phyloP scores from a whole-genome alignment of 2,888 invertebrate genomes.

The Perizoma flavofasciatum region DNA sequence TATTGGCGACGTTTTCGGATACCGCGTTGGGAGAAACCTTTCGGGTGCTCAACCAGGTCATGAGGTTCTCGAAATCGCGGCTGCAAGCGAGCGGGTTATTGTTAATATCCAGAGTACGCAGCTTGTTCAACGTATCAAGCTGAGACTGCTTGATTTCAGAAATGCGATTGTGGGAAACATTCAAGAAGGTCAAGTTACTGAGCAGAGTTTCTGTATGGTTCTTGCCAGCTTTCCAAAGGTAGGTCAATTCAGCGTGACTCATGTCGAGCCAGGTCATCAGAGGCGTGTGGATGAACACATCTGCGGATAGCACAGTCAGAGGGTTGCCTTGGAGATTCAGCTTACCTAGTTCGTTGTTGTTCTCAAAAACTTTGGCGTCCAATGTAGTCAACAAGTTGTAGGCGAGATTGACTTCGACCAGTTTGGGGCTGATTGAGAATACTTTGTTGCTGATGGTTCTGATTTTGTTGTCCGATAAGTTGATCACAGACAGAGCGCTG shows the following conservation, averaged over 20 bases:
- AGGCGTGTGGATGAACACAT: constrained; percentile 86
- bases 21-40: constrained; percentile 82
- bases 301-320: constrained; percentile 85
- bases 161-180: constrained; percentile 85
- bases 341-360: constrained; percentile 86
- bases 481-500: constrained; percentile 87
- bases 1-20: constrained; percentile 66
- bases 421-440: constrained; percentile 81
- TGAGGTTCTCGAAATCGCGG: constrained; percentile 86
- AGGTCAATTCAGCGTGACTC: constrained; percentile 87
- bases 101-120: constrained; percentile 85
- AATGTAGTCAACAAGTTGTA: constrained; percentile 86
- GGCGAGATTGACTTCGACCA: constrained; percentile 88
- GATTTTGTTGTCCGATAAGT: constrained; percentile 87
- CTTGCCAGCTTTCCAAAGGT: constrained; percentile 85
- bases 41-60: constrained; percentile 85
- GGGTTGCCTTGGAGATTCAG: constrained; percentile 90
- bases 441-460: constrained; percentile 81
- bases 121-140: constrained; percentile 81
- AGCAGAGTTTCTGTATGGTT: constrained; percentile 73
- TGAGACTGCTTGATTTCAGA: constrained; percentile 83
- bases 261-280: constrained; percentile 87
- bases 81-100: constrained; percentile 88
- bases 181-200: constrained; percentile 82
- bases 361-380: constrained; percentile 85